Evolutionary conservation across 2,888 invertebrate species (phyloP).

Genomic region (Oscheius onirici): DNA sequence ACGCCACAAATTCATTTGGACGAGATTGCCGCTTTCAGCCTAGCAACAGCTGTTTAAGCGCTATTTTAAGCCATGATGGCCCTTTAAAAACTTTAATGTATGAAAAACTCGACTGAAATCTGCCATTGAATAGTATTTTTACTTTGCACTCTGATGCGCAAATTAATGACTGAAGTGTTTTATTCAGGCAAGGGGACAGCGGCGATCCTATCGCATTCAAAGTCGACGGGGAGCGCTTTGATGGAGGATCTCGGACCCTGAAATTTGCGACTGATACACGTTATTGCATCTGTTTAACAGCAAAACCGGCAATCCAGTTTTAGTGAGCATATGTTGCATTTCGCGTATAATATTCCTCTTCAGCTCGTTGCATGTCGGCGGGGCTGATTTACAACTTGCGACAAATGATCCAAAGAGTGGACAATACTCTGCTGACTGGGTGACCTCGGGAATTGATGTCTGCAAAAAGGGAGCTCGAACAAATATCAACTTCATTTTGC

Average conservation of each 20-base stretch:
- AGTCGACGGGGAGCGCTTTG: slow-evolving; percentile 67
- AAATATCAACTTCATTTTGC: slow-evolving; percentile 22
- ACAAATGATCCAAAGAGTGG: slow-evolving; percentile 35
- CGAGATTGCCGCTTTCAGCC: neutral
- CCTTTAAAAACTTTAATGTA: no score
- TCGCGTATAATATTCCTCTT: neutral
- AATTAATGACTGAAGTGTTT: neutral
- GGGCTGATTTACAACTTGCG: slow-evolving; percentile 31
- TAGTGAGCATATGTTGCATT: slow-evolving; percentile 47
- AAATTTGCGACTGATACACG: slow-evolving; percentile 64
- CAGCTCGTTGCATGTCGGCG: slow-evolving; percentile 44
- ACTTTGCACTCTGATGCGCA: no score
- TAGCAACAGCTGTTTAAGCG: neutral
- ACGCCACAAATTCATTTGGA: neutral
- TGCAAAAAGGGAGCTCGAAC: slow-evolving; percentile 28
- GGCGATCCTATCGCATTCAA: slow-evolving; percentile 66
- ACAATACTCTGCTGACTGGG: slow-evolving; percentile 33
- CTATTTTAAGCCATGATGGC: no score
- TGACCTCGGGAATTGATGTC: slow-evolving; percentile 12
- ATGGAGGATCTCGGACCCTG: slow-evolving; percentile 61
- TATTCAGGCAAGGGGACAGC: slow-evolving; percentile 59
- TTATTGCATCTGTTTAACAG: slow-evolving; percentile 58
- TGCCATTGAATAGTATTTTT: no score
- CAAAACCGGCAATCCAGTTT: slow-evolving; percentile 62
- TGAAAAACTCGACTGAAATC: no score